Conservation (phyloP, 2,888 invertebrate species). For the Cerastis leucographa region DNA sequence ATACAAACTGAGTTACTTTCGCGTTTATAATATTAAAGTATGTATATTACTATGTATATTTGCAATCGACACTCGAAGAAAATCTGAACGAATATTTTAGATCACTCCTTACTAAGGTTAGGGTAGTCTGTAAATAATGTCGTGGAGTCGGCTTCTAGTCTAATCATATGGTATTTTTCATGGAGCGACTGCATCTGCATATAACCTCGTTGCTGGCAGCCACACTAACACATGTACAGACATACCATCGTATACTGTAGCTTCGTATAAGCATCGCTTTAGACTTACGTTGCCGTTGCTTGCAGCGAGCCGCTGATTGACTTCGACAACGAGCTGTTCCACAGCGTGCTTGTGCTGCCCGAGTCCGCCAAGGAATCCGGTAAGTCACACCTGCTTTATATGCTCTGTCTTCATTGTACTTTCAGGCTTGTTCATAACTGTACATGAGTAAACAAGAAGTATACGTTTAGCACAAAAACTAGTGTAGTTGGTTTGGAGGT, state of each 20-base stretch:
- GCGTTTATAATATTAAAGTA: too few relatives aligned
- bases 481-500: neutral
- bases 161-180: neutral
- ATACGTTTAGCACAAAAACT: neutral
- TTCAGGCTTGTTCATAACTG: slow-evolving; percentile 8
- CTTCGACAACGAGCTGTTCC: slow-evolving; percentile 87
- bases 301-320: slow-evolving; percentile 87
- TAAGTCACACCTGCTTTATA: slow-evolving; percentile 70
- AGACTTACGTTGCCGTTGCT: slow-evolving; percentile 65
- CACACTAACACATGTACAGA: neutral
- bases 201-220: neutral
- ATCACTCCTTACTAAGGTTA: neutral
- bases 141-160: neutral
- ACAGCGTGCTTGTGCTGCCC: slow-evolving; percentile 85
- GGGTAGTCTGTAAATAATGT: neutral
- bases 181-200: neutral
- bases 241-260: neutral
- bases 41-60: neutral
- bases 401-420: slow-evolving; percentile 22
- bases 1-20: too few relatives aligned
- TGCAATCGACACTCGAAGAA: neutral
- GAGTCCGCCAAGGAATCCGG: slow-evolving; percentile 86
- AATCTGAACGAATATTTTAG: neutral
- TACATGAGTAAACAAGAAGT: neutral
- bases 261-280: slow-evolving; percentile 49